These are phyloP conservation scores for Dendrocincla fuliginosa DNA, from an alignment of 2,797 vertebrate genomes.

Conservation along the genomic window DNA sequence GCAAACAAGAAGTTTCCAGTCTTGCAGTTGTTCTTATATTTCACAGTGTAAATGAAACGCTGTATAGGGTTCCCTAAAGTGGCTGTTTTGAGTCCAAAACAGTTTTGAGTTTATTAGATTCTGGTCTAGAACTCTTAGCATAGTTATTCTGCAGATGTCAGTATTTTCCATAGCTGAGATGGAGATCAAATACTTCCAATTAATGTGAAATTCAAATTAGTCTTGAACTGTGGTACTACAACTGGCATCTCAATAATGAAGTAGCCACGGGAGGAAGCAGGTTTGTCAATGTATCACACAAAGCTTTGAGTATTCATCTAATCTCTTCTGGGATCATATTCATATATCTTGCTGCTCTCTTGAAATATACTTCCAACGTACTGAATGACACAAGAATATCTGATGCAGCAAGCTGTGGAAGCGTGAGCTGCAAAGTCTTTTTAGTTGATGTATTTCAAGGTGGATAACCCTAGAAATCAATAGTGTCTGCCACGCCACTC, in stretches of 20 bases:
- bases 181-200: background rate
- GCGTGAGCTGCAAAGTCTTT: background rate
- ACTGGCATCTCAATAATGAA: background rate
- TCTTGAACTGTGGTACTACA: background rate
- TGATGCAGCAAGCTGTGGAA: conserved; percentile 4
- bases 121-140: background rate
- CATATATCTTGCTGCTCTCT: background rate
- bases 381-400: background rate
- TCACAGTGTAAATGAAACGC: background rate
- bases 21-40: background rate
- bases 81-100: background rate
- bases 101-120: background rate
- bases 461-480: conserved; percentile 47
- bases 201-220: conserved; percentile 51
- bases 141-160: background rate
- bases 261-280: background rate
- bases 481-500: background rate
- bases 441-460: conserved; percentile 16
- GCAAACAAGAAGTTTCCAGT: background rate
- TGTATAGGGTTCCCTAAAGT: background rate
- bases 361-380: background rate
- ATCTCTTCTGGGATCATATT: background rate
- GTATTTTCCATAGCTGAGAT: background rate
- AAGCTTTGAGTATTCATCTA: conserved; percentile 7
- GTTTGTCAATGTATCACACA: conserved; percentile 1